Base-by-base conservation (phyloP, 1,140 invertebrate genomes). In the Bombus haemorrhoidalis region DNA sequence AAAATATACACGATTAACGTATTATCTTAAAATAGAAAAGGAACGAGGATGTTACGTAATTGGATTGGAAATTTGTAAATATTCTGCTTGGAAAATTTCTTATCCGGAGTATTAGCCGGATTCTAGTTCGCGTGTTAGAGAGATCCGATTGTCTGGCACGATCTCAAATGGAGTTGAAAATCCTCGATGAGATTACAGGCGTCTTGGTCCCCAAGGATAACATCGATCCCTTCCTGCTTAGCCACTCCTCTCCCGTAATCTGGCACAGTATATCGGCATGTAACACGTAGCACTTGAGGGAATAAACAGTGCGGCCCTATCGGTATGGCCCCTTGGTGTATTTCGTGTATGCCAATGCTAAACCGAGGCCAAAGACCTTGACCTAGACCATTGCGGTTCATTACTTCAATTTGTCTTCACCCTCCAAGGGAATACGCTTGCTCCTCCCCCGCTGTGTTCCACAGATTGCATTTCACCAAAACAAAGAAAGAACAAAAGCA, bases 391-490 rank as follows among this genome's bases (percentile, higher is more conserved):
- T 87, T 64, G 43, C 37, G 57, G 71, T 53, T 87, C 71, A 57
- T 76, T 82, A 86, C 85, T 82, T 82, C 71, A 71, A 82, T 73
- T 73, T 71, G 85, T 86, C 80, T 86, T 86, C 84, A 37, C 69
- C 83, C 83, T 86, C 64, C 72, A 71, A 85, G 43, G 57, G 69
- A 66, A 72, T 41, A 78, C 53, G 32, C 41, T 47, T 28, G 53
- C 18, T 22, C 22, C 28, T 53, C 28, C 12, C 39, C 57, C n/a
- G 28, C 47, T 53, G 72, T 22, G 18, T 15, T 12, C 10, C 82
- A 37, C 75, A 2, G 37, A 25, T 71, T 73, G 8, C 81, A 8
- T n/a, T 71, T 12, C 64, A n/a, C 18, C 2, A 10, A 41, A 77
- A 9, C 47, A 53, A 53, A 53, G 47, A 53, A 53, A 53, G 47